These are phyloP conservation scores for Pristiophorus japonicus DNA, from an alignment of 2,113 vertebrate genomes.

Conservation along the genomic window DNA sequence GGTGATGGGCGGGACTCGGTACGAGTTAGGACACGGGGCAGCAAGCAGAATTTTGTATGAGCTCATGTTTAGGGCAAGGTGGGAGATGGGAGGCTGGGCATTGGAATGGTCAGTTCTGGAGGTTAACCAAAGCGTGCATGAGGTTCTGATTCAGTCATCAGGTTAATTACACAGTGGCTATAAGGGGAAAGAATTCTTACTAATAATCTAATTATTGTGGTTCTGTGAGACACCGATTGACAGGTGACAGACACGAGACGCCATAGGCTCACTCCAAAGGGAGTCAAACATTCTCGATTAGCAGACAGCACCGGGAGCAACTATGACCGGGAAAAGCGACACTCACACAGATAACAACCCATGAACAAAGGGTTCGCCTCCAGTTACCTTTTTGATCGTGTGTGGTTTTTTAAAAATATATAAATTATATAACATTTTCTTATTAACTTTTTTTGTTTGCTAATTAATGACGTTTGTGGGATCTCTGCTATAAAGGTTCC, in stretches of 20 bases:
- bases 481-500: not conserved
- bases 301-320: fast-evolving
- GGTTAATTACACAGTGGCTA: not conserved
- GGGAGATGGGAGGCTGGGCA: not conserved
- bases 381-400: slow-evolving; percentile 45
- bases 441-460: slow-evolving; percentile 39
- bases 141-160: not conserved
- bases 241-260: not conserved
- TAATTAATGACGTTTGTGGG: not conserved
- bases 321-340: too few relatives aligned
- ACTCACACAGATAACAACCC: not conserved
- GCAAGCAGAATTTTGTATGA: not conserved
- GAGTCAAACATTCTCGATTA: not conserved
- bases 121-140: not conserved
- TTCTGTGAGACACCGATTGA: not conserved
- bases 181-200: not conserved
- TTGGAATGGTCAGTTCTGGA: not conserved
- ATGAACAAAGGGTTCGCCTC: not conserved
- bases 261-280: not conserved
- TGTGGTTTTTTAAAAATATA: slow-evolving; percentile 42
- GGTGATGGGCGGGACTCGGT: not conserved
- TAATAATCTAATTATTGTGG: not conserved
- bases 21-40: not conserved
- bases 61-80: not conserved
- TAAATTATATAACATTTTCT: slow-evolving; percentile 56